Evolutionary conservation across 2,797 vertebrate genomes (phyloP).

Genomic region (Rhinichthys osculus): DNA sequence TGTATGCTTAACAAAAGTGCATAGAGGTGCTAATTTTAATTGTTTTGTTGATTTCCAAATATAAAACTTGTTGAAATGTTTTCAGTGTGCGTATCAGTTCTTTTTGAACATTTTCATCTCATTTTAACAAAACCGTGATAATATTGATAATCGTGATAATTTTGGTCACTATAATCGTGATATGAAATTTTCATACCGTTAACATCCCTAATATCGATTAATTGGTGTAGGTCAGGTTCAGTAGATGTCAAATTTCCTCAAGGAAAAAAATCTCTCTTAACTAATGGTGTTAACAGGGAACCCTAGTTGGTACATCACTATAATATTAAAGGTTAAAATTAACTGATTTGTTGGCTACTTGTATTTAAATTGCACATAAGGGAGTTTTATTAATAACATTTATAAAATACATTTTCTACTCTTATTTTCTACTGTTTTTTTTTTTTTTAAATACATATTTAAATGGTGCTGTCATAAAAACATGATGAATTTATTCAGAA

Average conservation of each 20-base stretch:
- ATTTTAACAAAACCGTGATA: no score
- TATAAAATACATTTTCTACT: background rate
- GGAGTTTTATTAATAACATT: background rate
- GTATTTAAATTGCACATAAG: background rate
- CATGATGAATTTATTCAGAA: background rate
- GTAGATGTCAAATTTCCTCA: background rate
- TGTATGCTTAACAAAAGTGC: no score
- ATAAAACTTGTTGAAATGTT: no score
- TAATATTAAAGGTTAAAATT: background rate
- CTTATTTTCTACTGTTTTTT: no score
- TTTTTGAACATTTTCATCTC: no score
- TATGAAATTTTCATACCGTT: no score
- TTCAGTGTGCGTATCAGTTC: no score
- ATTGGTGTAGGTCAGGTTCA: background rate
- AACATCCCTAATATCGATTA: background rate
- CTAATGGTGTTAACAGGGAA: background rate
- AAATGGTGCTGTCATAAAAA: background rate
- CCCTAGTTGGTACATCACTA: background rate
- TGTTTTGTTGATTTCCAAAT: no score
- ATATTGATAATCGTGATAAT: no score
- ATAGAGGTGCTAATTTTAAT: no score
- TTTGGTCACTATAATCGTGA: no score
- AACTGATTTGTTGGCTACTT: background rate
- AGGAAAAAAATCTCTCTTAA: background rate
- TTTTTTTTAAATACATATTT: background rate